phyloP scores from a whole-genome alignment of 30 jellyfish, hydroid and myxozoan genomes.

The Aurelia sp. region DNA sequence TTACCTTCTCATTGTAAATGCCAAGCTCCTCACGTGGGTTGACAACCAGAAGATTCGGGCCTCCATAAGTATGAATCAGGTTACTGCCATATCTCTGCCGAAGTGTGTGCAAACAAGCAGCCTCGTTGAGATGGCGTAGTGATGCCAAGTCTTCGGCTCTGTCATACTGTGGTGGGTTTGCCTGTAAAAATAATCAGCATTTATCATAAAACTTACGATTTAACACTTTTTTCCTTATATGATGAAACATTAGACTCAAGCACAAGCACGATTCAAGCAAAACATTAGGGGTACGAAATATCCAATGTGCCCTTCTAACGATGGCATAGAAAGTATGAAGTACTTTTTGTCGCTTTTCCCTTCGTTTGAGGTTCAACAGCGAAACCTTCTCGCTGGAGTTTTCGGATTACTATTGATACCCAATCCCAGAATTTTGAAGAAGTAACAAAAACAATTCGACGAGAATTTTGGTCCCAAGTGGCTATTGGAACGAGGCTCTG shows the following conservation, averaged over 20 bases:
- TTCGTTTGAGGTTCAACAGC: too few relatives aligned
- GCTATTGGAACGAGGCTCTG: too few relatives aligned
- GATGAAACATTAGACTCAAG: not conserved
- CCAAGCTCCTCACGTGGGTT: constrained; percentile 82
- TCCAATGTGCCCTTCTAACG: too few relatives aligned
- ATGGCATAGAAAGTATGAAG: too few relatives aligned
- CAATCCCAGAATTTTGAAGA: too few relatives aligned
- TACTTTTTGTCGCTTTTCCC: too few relatives aligned
- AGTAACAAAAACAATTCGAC: too few relatives aligned
- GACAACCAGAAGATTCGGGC: constrained; percentile 81
- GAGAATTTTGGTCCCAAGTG: too few relatives aligned
- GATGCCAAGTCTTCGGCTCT: constrained; percentile 82
- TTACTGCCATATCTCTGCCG: constrained; percentile 89
- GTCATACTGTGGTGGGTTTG: constrained; percentile 90
- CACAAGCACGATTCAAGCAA: not conserved
- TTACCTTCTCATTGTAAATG: constrained; percentile 85
- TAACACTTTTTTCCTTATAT: not conserved
- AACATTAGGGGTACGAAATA: too few relatives aligned
- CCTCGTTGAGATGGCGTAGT: constrained; percentile 88
- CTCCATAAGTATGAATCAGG: constrained; percentile 91
- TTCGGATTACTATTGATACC: too few relatives aligned
- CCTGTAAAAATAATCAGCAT: constrained; percentile 36
- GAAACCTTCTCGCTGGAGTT: too few relatives aligned
- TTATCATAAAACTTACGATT: not conserved
- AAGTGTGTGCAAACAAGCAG: constrained; percentile 92